phyloP scores from a whole-genome alignment of 2,888 invertebrate genomes.

The Scaptomyza tumidula region DNA sequence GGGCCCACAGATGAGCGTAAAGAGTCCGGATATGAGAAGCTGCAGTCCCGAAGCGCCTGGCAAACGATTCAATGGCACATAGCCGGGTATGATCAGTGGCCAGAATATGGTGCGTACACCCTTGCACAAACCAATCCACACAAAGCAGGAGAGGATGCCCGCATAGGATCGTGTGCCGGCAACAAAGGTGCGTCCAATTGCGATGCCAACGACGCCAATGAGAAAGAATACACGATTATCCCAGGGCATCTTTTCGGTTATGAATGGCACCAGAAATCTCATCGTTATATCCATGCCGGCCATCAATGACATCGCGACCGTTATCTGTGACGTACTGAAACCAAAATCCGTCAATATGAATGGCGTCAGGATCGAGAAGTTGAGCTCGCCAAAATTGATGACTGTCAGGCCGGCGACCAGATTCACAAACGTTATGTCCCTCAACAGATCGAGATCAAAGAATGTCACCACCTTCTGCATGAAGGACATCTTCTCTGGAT shows the following conservation, averaged over 20 bases:
- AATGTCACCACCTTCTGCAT: conserved; percentile 87
- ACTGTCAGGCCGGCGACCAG: conserved; percentile 89
- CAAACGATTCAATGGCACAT: conserved; percentile 89
- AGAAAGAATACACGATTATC: conserved; percentile 89
- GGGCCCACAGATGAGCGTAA: conserved; percentile 88
- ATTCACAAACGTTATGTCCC: conserved; percentile 89
- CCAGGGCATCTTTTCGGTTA: conserved; percentile 89
- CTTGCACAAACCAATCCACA: conserved; percentile 89
- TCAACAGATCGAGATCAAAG: conserved; percentile 89
- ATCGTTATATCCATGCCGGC: conserved; percentile 88
- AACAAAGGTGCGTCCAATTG: conserved; percentile 86
- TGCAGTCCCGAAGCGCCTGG: conserved; percentile 90
- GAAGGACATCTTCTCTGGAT: conserved; percentile 73
- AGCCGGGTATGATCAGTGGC: conserved; percentile 89
- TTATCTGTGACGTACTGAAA: conserved; percentile 86
- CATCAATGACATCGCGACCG: conserved; percentile 89
- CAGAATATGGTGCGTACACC: conserved; percentile 90
- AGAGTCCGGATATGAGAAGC: conserved; percentile 88
- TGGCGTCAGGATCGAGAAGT: conserved; percentile 90
- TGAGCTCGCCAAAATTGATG: conserved; percentile 89
- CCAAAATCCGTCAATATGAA: conserved; percentile 90
- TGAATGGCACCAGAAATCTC: conserved; percentile 88
- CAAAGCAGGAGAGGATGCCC: conserved; percentile 86
- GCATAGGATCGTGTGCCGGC: conserved; percentile 87
- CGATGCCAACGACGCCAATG: conserved; percentile 88